Base-by-base conservation (phyloP, 2,113 vertebrate genomes). In the Triplophysa rosa region DNA sequence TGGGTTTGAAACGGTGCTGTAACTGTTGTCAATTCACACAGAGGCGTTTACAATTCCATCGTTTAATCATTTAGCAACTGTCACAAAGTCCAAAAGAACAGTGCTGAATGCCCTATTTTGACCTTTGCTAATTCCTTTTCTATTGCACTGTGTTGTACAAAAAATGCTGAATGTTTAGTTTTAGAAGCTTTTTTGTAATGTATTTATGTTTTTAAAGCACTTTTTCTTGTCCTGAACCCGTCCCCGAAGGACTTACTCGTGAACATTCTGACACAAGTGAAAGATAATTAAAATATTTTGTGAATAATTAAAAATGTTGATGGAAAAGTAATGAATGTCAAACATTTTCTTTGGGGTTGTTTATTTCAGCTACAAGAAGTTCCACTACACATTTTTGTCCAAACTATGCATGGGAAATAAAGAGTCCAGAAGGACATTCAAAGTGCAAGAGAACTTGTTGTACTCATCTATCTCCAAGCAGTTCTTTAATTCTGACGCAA, bases 341-440 rank as follows among this genome's bases (percentile, higher is more conserved):
- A 81, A 77, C 70, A 71, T 80, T 85, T 86, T 83, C 49, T 87
- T 88, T 74, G 2, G 7, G 13, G 58, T 88, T 67, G 49, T 70
- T 67, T 63, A 75, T 85, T 86, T 86, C 66, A 4, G 33, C 78
- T 80, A 80, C 77, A 63, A 83, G 80, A 75, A 73, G 89, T 88
- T 91, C 84, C 92, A 93, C 91, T 93, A 93, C 91, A 92, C 90
- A 92, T 87, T 88, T 88, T 88, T 92, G 91, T 93, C 90, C 91
- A 92, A 94, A 92, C 93, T 94, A 94, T 94, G 93, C 93, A 94
- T 94, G 92, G 90, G 87, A 93, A 94, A 92, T 92, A 89, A 94
- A 90, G 80, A 77, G 86, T 91, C 89, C 89, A 88, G 86, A 90
- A 89, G 92, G 89, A 93, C 90, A 91, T 87, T 88, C 90, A 87